Conservation (phyloP, 2,797 vertebrate species). For the Sebastes itinus region DNA sequence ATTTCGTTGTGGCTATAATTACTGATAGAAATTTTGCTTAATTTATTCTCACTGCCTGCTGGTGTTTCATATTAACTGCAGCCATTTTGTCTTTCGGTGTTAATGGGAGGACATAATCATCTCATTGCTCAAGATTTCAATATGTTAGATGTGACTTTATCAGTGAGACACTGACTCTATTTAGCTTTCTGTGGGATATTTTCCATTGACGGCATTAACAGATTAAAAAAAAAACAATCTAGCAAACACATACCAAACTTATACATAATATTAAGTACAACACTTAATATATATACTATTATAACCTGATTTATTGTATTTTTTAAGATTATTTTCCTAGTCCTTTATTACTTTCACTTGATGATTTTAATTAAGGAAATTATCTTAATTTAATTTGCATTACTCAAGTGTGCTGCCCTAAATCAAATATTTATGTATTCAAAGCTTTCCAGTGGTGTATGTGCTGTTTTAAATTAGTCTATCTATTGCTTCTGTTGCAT, state of each 20-base stretch:
- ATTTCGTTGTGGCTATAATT: slow-evolving; percentile 76
- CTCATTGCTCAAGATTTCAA: slow-evolving; percentile 43
- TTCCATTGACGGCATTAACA: background rate
- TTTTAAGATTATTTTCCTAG: background rate
- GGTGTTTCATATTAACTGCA: slow-evolving; percentile 63
- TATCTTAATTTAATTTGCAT: background rate
- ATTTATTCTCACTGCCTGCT: slow-evolving; percentile 74
- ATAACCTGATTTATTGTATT: background rate
- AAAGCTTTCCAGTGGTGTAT: slow-evolving; percentile 24
- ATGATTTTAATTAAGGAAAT: background rate
- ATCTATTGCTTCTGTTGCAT: slow-evolving; percentile 77
- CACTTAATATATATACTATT: background rate
- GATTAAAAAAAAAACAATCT: background rate
- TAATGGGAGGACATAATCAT: slow-evolving; percentile 66
- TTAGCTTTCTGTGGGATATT: background rate
- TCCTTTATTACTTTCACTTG: background rate
- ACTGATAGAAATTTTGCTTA: slow-evolving; percentile 75
- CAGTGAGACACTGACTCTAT: slow-evolving; percentile 20
- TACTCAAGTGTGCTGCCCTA: background rate
- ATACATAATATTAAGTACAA: background rate
- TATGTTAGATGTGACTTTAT: slow-evolving; percentile 43
- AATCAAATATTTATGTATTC: background rate
- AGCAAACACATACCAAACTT: background rate
- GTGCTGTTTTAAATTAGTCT: slow-evolving; percentile 66
- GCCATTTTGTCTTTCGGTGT: slow-evolving; percentile 63